Evolutionary conservation across 2,888 invertebrate species (phyloP), one percentile per base, ranked within the genome.

Genomic region (Caenorhabditis virilis): DNA sequence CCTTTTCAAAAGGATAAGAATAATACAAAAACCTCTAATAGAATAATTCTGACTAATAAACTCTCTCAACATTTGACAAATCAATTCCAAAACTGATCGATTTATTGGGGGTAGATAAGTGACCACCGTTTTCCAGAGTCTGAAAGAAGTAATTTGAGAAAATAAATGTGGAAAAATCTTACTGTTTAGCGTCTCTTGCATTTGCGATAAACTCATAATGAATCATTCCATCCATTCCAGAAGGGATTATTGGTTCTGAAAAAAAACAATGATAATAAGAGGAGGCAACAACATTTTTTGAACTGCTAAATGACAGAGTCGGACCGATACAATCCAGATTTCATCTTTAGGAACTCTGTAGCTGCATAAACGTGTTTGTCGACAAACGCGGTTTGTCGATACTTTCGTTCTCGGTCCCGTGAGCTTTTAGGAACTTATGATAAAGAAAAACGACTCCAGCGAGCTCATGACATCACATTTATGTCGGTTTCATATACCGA

Each of bases 1-100:
- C 6, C 11, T 9, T 25, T 23, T 5, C 5, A 25, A 20, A 25
- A 20, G 25, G 42, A 15, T 0, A 30, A 23, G 16, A 30, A 22
- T 16, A 18, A 9, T 3, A 16, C 33, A 39, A 26, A 33, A 1
- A 65, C 65, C 56, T 60, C 33, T 52, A 4, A 60, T 39, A 23
- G 49, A 46, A 23, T 58, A 56, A 41, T 56, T 60, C 36, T 65
- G 65, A 33, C 60, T 60, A 43, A 65, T 58, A 35, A 65, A 60
- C 38, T 65, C 65, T 52, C 54, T 50, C 13, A 65, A 53, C 60
- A 60, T 60, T 20, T 47, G 47, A 25, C 52, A 54, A 20, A 65
- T 20, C 3, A 56, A 42, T 18, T 65, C 65, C 11, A 65, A 43
- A 45, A 65, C 60, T 9, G 48, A 52, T 49, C 53, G 52, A 27